Conservation (phyloP, 2,797 vertebrate species). For the Okamejei kenojei region DNA sequence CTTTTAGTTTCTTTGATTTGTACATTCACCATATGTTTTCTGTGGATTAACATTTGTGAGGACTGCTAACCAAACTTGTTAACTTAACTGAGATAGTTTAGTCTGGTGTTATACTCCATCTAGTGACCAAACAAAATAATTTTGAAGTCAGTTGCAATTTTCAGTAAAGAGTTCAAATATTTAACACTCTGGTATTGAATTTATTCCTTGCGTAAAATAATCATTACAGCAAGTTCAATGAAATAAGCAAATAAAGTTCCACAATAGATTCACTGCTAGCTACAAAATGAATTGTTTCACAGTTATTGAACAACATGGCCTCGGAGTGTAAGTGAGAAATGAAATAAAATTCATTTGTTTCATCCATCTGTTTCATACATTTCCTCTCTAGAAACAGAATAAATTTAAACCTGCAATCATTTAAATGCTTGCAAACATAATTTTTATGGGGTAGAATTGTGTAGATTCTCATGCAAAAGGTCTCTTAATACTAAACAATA, state of each 20-base stretch:
- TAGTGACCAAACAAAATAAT: background rate
- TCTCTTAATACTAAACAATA: background rate
- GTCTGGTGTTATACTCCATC: background rate
- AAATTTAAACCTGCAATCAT: background rate
- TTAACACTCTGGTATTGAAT: background rate
- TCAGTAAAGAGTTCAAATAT: background rate
- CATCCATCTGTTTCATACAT: background rate
- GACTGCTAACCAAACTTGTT: background rate
- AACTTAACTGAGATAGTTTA: background rate
- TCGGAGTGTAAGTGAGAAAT: background rate
- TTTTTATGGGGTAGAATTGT: background rate
- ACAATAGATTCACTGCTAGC: conserved; percentile 6
- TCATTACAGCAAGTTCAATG: background rate
- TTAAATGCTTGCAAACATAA: background rate
- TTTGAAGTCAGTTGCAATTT: background rate
- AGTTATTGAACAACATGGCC: background rate
- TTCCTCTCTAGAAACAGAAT: background rate
- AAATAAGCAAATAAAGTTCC: background rate
- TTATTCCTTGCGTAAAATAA: background rate
- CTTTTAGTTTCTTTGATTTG: background rate
- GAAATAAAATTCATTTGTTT: background rate
- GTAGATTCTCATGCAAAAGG: background rate
- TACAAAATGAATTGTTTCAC: background rate
- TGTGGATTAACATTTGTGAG: background rate
- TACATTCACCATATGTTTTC: background rate